phyloP scores from a whole-genome alignment of 2,113 vertebrate species.

The Notarius quadriscutis region DNA sequence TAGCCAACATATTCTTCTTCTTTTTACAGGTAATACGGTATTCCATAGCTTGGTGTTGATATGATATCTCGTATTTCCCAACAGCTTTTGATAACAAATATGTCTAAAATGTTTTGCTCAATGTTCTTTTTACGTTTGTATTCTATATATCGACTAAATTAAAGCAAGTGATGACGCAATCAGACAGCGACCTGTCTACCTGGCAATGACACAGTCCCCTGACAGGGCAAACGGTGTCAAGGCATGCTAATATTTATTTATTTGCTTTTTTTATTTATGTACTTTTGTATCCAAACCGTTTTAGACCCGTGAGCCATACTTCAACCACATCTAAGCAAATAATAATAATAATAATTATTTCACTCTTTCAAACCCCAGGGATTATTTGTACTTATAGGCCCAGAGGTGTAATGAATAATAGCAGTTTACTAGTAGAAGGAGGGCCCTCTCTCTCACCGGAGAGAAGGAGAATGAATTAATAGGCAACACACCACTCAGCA shows the following conservation, averaged over 20 bases:
- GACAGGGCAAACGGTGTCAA: neutral
- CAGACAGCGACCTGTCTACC: neutral
- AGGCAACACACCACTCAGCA: conserved; percentile 66
- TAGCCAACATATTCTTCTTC: neutral
- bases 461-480: conserved; percentile 69
- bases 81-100: neutral
- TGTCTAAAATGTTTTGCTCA: neutral
- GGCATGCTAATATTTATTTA: conserved; percentile 34
- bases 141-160: neutral
- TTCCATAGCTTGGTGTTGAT: neutral
- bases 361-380: conserved; percentile 64
- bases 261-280: conserved; percentile 25
- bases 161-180: neutral
- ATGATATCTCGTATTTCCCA: neutral
- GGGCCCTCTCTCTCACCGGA: conserved; percentile 57
- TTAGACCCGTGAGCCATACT: conserved; percentile 49
- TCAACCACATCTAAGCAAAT: conserved; percentile 56
- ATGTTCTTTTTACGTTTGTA: neutral
- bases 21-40: neutral
- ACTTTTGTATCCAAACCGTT: conserved; percentile 42
- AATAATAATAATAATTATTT: conserved; percentile 65
- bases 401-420: conserved; percentile 65
- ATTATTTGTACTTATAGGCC: conserved; percentile 59
- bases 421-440: conserved; percentile 62
- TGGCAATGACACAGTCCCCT: conserved; percentile 8